Percentiles rank a stretch among this genome's conserved stretches.
Evolutionary conservation across 2,797 vertebrate genomes (phyloP).

Genomic region (Cottoperca gobio): DNA sequence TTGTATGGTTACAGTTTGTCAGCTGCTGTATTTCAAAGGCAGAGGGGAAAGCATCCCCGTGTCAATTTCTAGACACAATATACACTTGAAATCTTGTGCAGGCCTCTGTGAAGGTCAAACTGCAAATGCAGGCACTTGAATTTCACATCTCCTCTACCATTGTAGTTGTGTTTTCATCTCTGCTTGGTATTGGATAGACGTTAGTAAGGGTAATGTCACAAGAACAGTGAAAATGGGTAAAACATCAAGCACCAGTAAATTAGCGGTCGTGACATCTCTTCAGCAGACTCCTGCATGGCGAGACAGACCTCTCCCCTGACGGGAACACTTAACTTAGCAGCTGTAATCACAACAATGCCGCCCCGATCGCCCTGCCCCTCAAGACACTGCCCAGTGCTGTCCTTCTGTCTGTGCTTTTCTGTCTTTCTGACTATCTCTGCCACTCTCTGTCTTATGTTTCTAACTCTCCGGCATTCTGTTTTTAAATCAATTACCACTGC

Average conservation of each 20-base stretch:
- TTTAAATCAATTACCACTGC: constrained; percentile 61
- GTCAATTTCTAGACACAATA: constrained; percentile 26
- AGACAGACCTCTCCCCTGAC: constrained; percentile 30
- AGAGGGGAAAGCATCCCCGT: constrained; percentile 7
- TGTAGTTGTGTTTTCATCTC: constrained; percentile 4
- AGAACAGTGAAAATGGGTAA: constrained; percentile 34
- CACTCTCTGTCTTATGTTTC: constrained; percentile 5
- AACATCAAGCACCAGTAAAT: constrained; percentile 39
- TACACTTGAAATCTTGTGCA: constrained; percentile 17
- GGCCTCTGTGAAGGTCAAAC: constrained; percentile 52
- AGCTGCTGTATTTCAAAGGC: constrained; percentile 19
- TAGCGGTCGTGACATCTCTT: constrained; percentile 35
- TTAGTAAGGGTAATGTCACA: constrained; percentile 39
- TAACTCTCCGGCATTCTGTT: constrained; percentile 22
- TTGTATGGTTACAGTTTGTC: constrained; percentile 16
- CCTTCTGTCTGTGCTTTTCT: constrained; percentile 1
- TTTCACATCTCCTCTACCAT: constrained; percentile 23
- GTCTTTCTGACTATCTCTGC: constrained; percentile 32
- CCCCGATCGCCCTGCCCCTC: not conserved
- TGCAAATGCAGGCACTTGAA: constrained; percentile 33
- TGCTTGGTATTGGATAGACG: constrained; percentile 23
- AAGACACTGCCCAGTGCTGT: not conserved
- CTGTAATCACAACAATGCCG: constrained; percentile 40
- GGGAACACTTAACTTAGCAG: constrained; percentile 46
- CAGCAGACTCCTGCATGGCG: constrained; percentile 7